Evolutionary conservation across 2,113 vertebrate species (phyloP), one percentile per base, ranked within the genome.

Genomic region (Perccottus glenii): DNA sequence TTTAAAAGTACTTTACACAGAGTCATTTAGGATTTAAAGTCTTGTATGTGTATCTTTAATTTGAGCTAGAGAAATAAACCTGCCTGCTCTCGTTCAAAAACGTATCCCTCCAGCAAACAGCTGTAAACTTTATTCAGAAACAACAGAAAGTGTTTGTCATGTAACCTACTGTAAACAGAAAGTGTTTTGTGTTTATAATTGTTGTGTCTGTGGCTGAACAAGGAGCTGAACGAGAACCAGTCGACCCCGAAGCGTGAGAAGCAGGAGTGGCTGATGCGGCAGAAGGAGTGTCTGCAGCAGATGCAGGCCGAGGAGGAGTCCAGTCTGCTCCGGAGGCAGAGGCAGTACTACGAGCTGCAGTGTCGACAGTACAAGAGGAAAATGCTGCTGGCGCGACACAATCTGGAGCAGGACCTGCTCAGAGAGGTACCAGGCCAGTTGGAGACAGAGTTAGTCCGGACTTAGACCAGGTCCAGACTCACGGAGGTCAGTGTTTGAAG

Each of bases 171-270:
- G n/a, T n/a, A n/a, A n/a, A n/a, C n/a, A n/a, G n/a, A n/a, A n/a
- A n/a, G n/a, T n/a, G n/a, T n/a, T n/a, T n/a, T n/a, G n/a, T n/a
- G n/a, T n/a, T n/a, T n/a, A n/a, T n/a, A n/a, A n/a, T n/a, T n/a
- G n/a, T n/a, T 27, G 19, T 27, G 3, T 27, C 19, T 27, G 19
- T 27, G 19, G 19, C 19, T 27, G 19, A 27, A 27, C 9, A 82
- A 97, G 95, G 95, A 97, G 75, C 92, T 96, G 65, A 95, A 86
- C 45, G 95, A 96, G 90, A 95, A 96, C 88, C 95, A 95, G 87
- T 95, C 93, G 57, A 97, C 95, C 0, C 95, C 95, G 0, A 96
- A 96, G 88, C 88, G 95, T 14, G 95, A 97, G 90, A 96, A 96
- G 89, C 95, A 96, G 57, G 95, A 97, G 82, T 97, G 95, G 95